Percentiles rank a stretch among this genome's conserved stretches.
Conservation (phyloP, 2,888 invertebrate genomes). For the Caenorhabditis sp. region DNA sequence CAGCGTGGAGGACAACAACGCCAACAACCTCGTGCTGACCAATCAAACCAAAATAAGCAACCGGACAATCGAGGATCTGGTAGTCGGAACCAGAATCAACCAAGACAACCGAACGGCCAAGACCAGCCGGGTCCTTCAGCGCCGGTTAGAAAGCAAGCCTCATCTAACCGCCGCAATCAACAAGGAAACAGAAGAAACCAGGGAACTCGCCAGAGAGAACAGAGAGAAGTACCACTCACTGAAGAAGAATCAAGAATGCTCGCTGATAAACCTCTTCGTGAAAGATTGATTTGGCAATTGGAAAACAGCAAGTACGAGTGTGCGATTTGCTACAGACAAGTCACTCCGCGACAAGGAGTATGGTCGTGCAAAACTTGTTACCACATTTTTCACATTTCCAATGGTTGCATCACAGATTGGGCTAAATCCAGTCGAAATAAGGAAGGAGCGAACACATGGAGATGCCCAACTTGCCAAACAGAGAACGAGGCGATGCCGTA, state of each 20-base stretch:
- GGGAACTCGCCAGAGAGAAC: slow-evolving; percentile 31
- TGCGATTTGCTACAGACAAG: slow-evolving; percentile 93
- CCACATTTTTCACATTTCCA: slow-evolving; percentile 92
- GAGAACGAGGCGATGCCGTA: slow-evolving; percentile 88
- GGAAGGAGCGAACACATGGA: slow-evolving; percentile 86
- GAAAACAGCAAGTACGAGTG: slow-evolving; percentile 92
- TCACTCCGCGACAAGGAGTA: slow-evolving; percentile 89
- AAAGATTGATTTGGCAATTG: slow-evolving; percentile 89
- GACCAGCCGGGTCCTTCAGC: not conserved
- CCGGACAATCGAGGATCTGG: slow-evolving; percentile 1
- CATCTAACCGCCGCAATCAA: not conserved
- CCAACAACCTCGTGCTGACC: not conserved
- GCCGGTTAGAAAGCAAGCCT: not conserved
- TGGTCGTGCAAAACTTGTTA: slow-evolving; percentile 96
- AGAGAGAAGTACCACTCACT: slow-evolving; percentile 34
- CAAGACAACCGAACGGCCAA: not conserved
- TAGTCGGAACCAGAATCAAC: slow-evolving; percentile 17
- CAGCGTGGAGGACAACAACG: slow-evolving; percentile 10
- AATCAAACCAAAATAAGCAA: slow-evolving; percentile 9
- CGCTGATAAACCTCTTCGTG: slow-evolving; percentile 51
- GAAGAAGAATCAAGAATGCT: slow-evolving; percentile 41
- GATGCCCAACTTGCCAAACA: slow-evolving; percentile 95
- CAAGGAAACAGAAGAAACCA: slow-evolving; percentile 9
- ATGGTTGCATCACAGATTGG: slow-evolving; percentile 92
- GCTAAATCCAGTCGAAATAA: slow-evolving; percentile 85